Percentiles rank a stretch among this genome's conserved stretches.
Conservation (phyloP, 2,888 invertebrate species). For the Strigamia crassipes region DNA sequence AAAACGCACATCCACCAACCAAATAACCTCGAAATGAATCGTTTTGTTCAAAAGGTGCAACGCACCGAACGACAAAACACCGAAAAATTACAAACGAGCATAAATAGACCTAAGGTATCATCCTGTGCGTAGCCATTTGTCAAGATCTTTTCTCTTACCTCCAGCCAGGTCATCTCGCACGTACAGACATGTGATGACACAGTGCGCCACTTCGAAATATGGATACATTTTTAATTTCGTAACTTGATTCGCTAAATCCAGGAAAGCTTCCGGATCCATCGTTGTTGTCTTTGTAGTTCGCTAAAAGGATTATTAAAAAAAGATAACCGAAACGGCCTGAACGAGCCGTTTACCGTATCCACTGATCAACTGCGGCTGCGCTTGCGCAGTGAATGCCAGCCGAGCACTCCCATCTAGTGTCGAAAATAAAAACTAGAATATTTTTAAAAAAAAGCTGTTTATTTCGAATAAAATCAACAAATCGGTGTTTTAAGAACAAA, state of each 20-base stretch:
- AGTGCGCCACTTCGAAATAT: slow-evolving; percentile 98
- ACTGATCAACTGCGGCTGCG: slow-evolving; percentile 22
- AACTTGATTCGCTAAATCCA: slow-evolving; percentile 98
- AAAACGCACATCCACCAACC: not conserved
- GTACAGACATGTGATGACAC: slow-evolving; percentile 88
- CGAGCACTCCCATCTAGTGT: not conserved
- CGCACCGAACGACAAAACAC: no score
- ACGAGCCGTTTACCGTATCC: not conserved
- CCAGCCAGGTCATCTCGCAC: slow-evolving; percentile 93
- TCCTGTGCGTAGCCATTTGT: not conserved
- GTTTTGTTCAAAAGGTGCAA: no score
- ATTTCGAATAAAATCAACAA: no score
- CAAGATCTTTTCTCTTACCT: slow-evolving; percentile 68
- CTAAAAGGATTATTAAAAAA: not conserved
- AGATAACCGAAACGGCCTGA: not conserved
- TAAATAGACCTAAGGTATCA: no score
- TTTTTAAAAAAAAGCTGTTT: not conserved
- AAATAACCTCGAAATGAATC: no score
- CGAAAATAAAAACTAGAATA: not conserved
- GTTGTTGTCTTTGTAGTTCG: not conserved
- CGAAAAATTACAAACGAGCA: no score
- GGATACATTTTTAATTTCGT: slow-evolving; percentile 99
- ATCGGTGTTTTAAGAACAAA: no score
- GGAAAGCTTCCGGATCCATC: slow-evolving; percentile 95
- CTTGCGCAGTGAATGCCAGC: slow-evolving; percentile 35